Evolutionary conservation across 2,888 invertebrate genomes (phyloP), one percentile per base, ranked within the genome.

Genomic region (Leucophenga maculata): DNA sequence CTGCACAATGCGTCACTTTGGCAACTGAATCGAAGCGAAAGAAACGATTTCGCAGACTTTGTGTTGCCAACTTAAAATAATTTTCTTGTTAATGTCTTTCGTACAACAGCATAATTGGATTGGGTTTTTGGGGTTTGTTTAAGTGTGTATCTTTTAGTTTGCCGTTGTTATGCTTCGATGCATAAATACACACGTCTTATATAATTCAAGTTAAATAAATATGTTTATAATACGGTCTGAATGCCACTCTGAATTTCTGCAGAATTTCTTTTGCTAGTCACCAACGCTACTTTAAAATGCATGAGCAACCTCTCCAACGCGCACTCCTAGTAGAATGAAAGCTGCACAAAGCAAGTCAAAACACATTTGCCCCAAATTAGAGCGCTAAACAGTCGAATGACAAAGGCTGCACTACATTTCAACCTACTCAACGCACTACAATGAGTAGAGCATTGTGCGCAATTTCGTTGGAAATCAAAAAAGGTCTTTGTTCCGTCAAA

Each of bases 61-160:
- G 14, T 22, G 20, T 44, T 66, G 66, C 66, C 66, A 66, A 66
- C 39, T 66, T 66, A 55, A 66, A 55, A 66, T 55, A 44, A 66
- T 66, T 66, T 66, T 66, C 66, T 66, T 66, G 66, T 66, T 66
- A 52, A 32, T 48, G 26, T 65, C 52, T 2, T 26, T 31, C 18
- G 18, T 54, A 50, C n/a, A 57, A 26, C 18, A 57, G 57, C 57
- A 57, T 57, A 57, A 57, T 57, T 57, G 22, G 57, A n/a, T 22
- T 26, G 11, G 57, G 6, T 22, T 26, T n/a, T 57, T 26, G 4
- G 4, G 26, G 26, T 26, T 57, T 22, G 26, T 57, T 57, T 26
- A 13, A 31, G 6, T 26, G 6, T 13, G 18, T 50, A 11, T 50
- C 16, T 50, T 50, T 11, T 50, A 11, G 6, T 50, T 50, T 11